Percentiles rank a stretch among this genome's conserved stretches.
These are phyloP conservation scores for Coremacera marginata DNA, from an alignment of 2,888 invertebrate genomes.

Conservation along the genomic window DNA sequence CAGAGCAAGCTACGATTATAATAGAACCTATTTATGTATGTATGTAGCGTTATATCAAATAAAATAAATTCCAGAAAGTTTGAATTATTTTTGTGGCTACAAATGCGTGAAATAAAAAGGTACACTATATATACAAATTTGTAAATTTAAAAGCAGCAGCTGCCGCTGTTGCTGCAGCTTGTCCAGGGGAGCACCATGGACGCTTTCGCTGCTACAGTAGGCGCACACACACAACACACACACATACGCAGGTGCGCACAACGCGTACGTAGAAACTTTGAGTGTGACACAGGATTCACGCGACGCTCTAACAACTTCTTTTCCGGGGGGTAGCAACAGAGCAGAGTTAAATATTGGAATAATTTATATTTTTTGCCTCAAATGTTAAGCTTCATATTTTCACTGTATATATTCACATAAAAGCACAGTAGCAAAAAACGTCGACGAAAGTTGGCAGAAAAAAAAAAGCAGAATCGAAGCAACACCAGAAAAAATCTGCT, in stretches of 20 bases:
- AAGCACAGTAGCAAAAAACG: conserved; percentile 31
- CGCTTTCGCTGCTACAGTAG: background rate
- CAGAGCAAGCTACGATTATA: background rate
- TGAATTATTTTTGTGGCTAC: background rate
- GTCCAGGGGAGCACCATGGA: conserved; percentile 8
- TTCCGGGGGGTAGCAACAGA: background rate
- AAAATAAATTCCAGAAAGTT: too few relatives aligned
- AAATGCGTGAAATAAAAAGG: background rate
- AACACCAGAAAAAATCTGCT: conserved; percentile 34
- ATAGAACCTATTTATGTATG: too few relatives aligned
- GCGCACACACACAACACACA: conserved; percentile 3
- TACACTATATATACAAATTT: background rate
- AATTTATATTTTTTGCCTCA: conserved; percentile 7
- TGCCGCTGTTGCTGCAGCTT: background rate
- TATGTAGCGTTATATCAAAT: too few relatives aligned
- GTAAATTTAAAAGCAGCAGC: background rate
- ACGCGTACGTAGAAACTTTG: background rate
- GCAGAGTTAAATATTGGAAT: background rate
- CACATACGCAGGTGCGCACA: background rate
- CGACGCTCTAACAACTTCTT: background rate
- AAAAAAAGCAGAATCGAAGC: conserved; percentile 31
- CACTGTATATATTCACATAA: conserved; percentile 14
- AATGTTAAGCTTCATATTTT: conserved; percentile 5
- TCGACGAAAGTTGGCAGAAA: conserved; percentile 12
- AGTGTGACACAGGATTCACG: background rate